Conservation (phyloP, 2,888 invertebrate genomes). For the Idaea aversata region DNA sequence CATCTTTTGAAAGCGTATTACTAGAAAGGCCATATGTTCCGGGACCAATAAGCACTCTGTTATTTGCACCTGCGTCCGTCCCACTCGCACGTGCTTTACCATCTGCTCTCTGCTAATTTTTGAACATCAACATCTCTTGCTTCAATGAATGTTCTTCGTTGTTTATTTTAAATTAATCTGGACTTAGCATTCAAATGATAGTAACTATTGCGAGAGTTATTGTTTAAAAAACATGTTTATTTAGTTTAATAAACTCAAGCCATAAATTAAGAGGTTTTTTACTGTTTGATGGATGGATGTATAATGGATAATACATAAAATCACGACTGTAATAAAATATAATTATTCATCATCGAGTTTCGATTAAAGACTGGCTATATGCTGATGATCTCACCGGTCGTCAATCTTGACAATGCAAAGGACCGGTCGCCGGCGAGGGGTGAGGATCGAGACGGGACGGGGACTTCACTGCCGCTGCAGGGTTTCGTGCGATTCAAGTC, state of each 20-base stretch:
- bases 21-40: conserved; percentile 55
- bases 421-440: conserved; percentile 68
- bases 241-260: too few species aligned
- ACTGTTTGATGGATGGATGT: not conserved
- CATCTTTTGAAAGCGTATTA: conserved; percentile 8
- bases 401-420: conserved; percentile 78
- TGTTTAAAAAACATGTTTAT: too few species aligned
- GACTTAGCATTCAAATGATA: not conserved
- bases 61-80: conserved; percentile 74
- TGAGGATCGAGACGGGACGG: conserved; percentile 53
- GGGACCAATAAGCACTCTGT: conserved; percentile 49
- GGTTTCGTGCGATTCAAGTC: conserved; percentile 71
- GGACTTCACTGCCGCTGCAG: conserved; percentile 60
- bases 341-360: conserved; percentile 40
- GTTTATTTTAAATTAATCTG: conserved; percentile 2
- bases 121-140: conserved; percentile 8
- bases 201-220: too few species aligned
- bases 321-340: not conserved
- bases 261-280: too few species aligned
- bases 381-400: conserved; percentile 76
- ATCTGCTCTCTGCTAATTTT: conserved; percentile 22
- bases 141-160: not conserved
- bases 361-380: conserved; percentile 57
- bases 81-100: conserved; percentile 62
- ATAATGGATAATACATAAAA: not conserved